Conservation (phyloP, 2,797 vertebrate genomes). For the Alca torda region DNA sequence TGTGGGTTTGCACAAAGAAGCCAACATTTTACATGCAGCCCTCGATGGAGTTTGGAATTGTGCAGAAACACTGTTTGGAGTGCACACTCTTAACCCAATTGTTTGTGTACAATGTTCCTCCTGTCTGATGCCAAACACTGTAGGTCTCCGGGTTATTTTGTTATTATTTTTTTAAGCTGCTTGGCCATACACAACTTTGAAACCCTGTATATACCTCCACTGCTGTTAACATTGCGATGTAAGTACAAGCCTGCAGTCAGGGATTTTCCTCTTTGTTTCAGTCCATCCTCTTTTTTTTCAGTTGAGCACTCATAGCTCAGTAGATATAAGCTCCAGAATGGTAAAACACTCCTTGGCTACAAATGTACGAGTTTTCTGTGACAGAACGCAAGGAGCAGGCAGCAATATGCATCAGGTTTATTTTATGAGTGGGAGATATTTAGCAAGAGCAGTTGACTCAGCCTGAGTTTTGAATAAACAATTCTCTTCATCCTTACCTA, state of each 20-base stretch:
- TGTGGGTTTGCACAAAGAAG: slow-evolving; percentile 62
- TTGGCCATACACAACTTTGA: not conserved
- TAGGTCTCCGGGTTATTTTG: not conserved
- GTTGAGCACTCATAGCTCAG: accelerated
- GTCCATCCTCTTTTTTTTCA: not conserved
- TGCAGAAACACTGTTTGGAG: slow-evolving; percentile 37
- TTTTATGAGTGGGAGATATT: not conserved
- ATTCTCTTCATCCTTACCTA: not conserved
- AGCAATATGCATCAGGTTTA: not conserved
- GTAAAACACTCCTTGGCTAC: not conserved
- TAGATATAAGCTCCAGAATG: not conserved
- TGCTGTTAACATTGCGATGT: accelerated
- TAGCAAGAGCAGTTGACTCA: slow-evolving; percentile 10
- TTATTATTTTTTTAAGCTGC: not conserved
- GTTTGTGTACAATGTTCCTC: slow-evolving; percentile 45
- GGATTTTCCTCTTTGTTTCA: not conserved
- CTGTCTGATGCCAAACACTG: slow-evolving; percentile 33
- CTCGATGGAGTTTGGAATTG: slow-evolving; percentile 30
- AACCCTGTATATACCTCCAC: not conserved
- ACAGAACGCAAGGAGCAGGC: not conserved
- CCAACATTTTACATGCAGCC: slow-evolving; percentile 60
- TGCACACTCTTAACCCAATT: slow-evolving; percentile 44
- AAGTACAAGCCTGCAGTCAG: not conserved
- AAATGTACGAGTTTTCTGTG: accelerated
- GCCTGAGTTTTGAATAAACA: not conserved